phyloP scores from a whole-genome alignment of 2,113 vertebrate genomes.

The Malurus alboscapulatus region DNA sequence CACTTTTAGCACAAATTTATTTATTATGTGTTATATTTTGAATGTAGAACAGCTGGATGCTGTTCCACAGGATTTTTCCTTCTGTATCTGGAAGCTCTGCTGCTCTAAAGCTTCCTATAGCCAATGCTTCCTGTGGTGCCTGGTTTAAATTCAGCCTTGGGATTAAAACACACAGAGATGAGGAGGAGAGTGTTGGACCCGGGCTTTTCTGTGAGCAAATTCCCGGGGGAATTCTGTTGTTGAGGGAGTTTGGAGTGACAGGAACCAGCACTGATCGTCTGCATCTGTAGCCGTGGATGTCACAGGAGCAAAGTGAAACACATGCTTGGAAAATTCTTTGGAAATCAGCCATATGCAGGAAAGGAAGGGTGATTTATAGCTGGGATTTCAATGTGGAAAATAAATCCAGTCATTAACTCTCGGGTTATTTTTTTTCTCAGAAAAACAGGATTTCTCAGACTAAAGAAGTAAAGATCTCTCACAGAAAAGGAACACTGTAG shows the following conservation, averaged over 20 bases:
- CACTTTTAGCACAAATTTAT: neutral
- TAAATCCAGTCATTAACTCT: neutral
- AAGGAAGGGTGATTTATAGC: neutral
- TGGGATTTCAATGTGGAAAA: neutral
- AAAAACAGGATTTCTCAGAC: neutral
- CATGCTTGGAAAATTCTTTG: neutral
- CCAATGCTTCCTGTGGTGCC: neutral
- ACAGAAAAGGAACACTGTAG: neutral
- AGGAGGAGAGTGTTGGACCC: neutral
- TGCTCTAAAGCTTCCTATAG: neutral
- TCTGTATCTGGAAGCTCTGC: neutral
- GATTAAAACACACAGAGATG: neutral
- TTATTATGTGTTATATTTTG: neutral
- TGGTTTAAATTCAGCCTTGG: neutral
- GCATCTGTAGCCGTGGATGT: neutral
- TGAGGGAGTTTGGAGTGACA: neutral
- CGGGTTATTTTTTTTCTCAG: neutral
- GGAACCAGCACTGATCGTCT: neutral
- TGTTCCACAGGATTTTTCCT: neutral
- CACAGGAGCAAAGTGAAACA: neutral
- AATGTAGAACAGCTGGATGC: neutral
- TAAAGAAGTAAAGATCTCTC: neutral
- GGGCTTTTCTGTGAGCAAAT: neutral
- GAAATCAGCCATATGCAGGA: neutral
- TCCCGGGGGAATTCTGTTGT: neutral